Evolutionary conservation across 2,888 invertebrate species (phyloP), one percentile per base, ranked within the genome.

Genomic region (Pyralis farinalis): DNA sequence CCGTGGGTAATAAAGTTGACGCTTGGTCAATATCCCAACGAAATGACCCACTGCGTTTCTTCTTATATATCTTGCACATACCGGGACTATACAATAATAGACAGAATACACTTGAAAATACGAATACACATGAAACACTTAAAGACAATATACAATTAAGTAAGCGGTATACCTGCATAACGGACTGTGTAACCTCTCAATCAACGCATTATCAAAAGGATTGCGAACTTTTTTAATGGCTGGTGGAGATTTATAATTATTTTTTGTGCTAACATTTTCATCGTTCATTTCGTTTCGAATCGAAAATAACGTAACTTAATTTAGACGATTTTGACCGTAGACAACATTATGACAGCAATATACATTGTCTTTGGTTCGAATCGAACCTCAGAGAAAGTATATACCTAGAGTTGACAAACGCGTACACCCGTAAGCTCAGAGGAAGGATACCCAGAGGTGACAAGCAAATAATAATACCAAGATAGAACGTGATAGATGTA

Each of bases 1-100:
- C 92, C 1, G 91, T 92, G 12, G 94, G 94, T 35, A 91, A 90
- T 42, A 94, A 75, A n/a, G 78, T 82, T 40, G 93, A 93, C 7
- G 93, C 84, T 61, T 94, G 93, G 45, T 94, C 94, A 45, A 94
- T 93, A 34, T 92, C 93, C 94, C 94, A 94, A 25, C 72, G 70
- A 48, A 88, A 88, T 0, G 72, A 58, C 7, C 80, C 77, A 47
- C 51, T 74, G 33, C 53, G 66, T 49, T 78, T 74, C 48, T 81
- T 82, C 57, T 87, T 88, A 55, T 87, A 88, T 40, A 85, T 84
- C 61, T 87, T 88, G 64, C 87, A 89, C 84, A 90, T 90, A 34
- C 89, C 83, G 39, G 90, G 90, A 57, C 90, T 90, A 55, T 30
- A 37, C 34, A 41, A 37, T 21, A 36, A 41, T 34, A 20, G 16